A percentile compares a stretch with the other conserved stretches of the same genome.
Evolutionary conservation across 2,113 vertebrate genomes (phyloP).

Genomic region (Alces alces): DNA sequence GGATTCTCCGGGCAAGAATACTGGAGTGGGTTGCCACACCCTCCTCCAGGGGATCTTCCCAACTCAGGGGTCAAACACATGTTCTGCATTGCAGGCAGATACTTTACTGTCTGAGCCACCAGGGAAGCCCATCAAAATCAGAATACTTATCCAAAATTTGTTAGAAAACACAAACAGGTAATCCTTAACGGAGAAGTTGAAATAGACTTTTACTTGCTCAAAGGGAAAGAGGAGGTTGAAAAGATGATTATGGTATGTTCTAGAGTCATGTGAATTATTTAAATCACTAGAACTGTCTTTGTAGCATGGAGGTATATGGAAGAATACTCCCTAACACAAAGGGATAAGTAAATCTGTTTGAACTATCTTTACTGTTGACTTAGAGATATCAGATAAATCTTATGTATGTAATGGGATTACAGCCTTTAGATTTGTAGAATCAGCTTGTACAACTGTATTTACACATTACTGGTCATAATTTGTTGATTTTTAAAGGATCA

Average conservation of each 20-base stretch:
- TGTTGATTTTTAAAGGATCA: slow-evolving; percentile 18
- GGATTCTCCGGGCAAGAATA: not conserved
- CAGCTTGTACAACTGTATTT: not conserved
- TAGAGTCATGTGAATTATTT: not conserved
- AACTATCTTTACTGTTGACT: slow-evolving; percentile 36
- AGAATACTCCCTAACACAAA: not conserved
- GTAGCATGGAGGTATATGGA: not conserved
- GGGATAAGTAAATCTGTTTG: not conserved
- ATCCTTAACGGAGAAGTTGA: not conserved
- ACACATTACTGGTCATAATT: not conserved
- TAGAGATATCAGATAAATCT: not conserved
- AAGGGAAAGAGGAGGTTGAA: not conserved
- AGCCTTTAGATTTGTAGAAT: slow-evolving; percentile 1
- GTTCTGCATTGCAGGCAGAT: not conserved
- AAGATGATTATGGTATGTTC: not conserved
- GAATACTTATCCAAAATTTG: not conserved
- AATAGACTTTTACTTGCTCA: not conserved
- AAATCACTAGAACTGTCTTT: not conserved
- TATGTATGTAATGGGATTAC: not conserved
- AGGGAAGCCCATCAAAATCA: not conserved
- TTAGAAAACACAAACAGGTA: not conserved
- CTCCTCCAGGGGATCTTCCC: not conserved
- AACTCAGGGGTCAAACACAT: not conserved
- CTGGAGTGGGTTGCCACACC: not conserved
- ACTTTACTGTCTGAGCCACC: not conserved